Base-by-base conservation (phyloP, 2,113 vertebrate species). In the Condylura cristata region DNA sequence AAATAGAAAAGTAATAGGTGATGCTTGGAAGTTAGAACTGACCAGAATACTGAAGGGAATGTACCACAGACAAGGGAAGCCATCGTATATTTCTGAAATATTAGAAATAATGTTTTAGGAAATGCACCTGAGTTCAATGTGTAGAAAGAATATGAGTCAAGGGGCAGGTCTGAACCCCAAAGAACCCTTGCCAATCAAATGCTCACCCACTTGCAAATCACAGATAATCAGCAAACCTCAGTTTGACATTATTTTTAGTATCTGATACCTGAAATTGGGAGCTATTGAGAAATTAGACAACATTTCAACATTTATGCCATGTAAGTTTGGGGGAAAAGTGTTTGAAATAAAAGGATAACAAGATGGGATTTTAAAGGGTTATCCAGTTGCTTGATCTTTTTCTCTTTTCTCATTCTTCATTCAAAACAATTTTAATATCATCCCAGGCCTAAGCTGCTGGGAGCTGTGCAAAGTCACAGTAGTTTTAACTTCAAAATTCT, bases 281-380 rank as follows among this genome's bases (percentile, higher is more conserved):
- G 46, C 88, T 17, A 41, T 51, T 93, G 74, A 93, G 44, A 74
- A 91, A 88, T 63, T 8, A 74, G 24, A n/a, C 26, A 39, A 20
- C 34, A 5, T 68, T 86, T 74, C n/a, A n/a, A 78, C 22, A 26
- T 44, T n/a, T n/a, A n/a, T n/a, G n/a, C n/a, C 68, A 85, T 12
- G 71, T 1, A 8, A 37, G 28, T 1, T 44, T 86, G 86, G 65
- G 13, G n/a, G 2, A 32, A 37, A 61, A 56, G 32, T 6, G 44
- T 80, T 65, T 65, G 58, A 93, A 95, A 81, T 89, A 13, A 94
- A 86, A 85, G 53, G 72, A 63, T 10, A 74, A 71, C 24, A 17
- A 18, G 48, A 79, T 14, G 8, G 32, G 3, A 48, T 44, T 58
- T 16, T 16, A 61, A 44, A 6, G 37, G 8, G 1, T 68, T 37